Base-by-base conservation (phyloP, 2,113 vertebrate species). In the Hydropotes inermis region DNA sequence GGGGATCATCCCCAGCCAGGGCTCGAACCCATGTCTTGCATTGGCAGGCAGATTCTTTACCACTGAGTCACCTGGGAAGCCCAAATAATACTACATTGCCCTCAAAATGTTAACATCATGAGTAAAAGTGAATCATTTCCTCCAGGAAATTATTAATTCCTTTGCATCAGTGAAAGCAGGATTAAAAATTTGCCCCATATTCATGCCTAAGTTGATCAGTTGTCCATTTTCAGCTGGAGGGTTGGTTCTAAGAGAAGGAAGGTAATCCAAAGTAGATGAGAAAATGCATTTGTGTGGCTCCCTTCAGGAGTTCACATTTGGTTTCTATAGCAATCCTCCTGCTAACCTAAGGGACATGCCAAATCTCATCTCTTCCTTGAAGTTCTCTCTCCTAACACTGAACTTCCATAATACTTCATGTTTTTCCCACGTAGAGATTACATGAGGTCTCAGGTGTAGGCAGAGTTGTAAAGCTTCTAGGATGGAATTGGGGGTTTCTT, bases 101-200 rank as follows among this genome's bases (percentile, higher is more conserved):
- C 50, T 17, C 1, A 47, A 82, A 96, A 81, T 57, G 58, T 86
- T 95, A 82, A 50, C 50, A 85, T 11, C 70, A n/a, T 92, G 25
- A 14, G 28, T 91, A 84, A 93, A 96, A 92, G 39, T 85, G 13
- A 89, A 87, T 79, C 33, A 57, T 87, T 97, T 92, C 55, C 91
- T 61, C 74, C 14, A 86, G 33, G 33, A 9, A 87, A 39, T 94
- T 95, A 89, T 74, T 58, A 95, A 90, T 92, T 97, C 25, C 21
- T 97, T 58, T 89, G 94, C 58, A 88, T 81, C 52, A 79, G 12
- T 87, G 93, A 95, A 36, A 89, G 52, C 33, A 89, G 7, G 25
- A 85, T 60, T 95, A 91, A 94, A 76, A 91, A 25, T 76, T 89
- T 70, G 78, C 33, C 14, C 45, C 64, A 94, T 21, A 57, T 92